phyloP scores from a whole-genome alignment of 2,113 vertebrate genomes.

The Pantherophis guttatus region DNA sequence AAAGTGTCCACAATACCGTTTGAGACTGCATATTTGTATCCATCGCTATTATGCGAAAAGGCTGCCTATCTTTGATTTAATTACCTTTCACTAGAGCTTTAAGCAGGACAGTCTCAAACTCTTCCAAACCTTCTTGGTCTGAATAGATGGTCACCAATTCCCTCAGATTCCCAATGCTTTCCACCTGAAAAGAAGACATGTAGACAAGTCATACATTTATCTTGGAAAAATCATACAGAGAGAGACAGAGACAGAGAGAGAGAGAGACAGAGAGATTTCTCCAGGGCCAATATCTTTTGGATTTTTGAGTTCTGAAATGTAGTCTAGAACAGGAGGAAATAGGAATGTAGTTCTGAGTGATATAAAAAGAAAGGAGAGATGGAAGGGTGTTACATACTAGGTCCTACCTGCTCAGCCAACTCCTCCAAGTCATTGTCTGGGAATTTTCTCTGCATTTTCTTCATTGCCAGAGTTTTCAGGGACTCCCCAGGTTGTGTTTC shows the following conservation, averaged over 20 bases:
- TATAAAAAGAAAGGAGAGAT: background rate
- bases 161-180: slow-evolving; percentile 79
- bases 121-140: slow-evolving; percentile 78
- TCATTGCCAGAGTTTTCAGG: slow-evolving; percentile 47
- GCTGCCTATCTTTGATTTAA: background rate
- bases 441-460: slow-evolving; percentile 64
- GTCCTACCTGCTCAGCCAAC: slow-evolving; percentile 32
- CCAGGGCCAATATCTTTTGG: too few relatives aligned
- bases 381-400: background rate
- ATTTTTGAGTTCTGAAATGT: slow-evolving; percentile 6
- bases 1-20: background rate
- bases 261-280: background rate
- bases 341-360: background rate
- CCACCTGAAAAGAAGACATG: background rate
- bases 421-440: slow-evolving; percentile 45
- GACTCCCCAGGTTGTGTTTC: slow-evolving; percentile 57
- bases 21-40: background rate
- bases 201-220: too few relatives aligned
- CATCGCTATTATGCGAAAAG: background rate
- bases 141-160: slow-evolving; percentile 80
- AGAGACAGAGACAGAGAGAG: background rate
- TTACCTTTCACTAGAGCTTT: slow-evolving; percentile 82
- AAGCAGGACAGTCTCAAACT: slow-evolving; percentile 84
- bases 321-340: background rate
- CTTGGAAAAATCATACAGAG: background rate